Evolutionary conservation across 1,140 invertebrate species (phyloP), one percentile per base, ranked within the genome.

Genomic region (Forficula auricularia): DNA sequence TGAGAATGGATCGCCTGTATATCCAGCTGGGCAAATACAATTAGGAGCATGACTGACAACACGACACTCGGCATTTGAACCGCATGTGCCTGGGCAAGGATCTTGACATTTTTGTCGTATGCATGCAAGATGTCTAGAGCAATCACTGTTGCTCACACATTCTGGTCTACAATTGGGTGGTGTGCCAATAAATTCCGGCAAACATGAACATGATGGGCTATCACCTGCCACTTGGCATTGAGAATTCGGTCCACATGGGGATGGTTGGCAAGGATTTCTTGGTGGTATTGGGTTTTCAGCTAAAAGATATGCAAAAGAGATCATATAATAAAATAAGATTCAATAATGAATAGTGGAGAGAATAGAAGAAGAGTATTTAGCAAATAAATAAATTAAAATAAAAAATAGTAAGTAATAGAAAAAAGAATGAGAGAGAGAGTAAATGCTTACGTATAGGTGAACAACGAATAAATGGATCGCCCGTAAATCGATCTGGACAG

Each of bases 1-100:
- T 19, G 72, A 56, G 49, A 82, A 82, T 31, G 82, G 79, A 68
- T 86, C 77, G 30, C 82, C 80, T 44, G 68, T 67, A 56, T 70
- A 76, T 43, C 71, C 68, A 40, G 65, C 51, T 15, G 67, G 65
- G 54, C 82, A 85, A 52, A 69, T 70, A 55, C 81, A 78, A 27
- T 70, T 62, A 12, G 73, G 68, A 18, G 61, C 65, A 52, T 78
- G 75, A 55, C 74, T 79, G 20, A 77, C 59, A 7, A 79, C 75
- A 40, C 67, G 61, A 53, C 79, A 82, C 42, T 75, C 68, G 12
- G 79, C 72, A 50, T 68, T 67, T 13, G 48, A 50, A 9, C 71
- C 73, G 56, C 75, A 78, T 14, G 63, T 57, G 45, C 59, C 61
- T 12, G 57, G 64, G 51, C 77, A 81, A n/a, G 77, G 76, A 51